Percentiles rank a stretch among this genome's conserved stretches.
phyloP scores from a whole-genome alignment of 2,888 invertebrate genomes.

The Anticlea derivata region DNA sequence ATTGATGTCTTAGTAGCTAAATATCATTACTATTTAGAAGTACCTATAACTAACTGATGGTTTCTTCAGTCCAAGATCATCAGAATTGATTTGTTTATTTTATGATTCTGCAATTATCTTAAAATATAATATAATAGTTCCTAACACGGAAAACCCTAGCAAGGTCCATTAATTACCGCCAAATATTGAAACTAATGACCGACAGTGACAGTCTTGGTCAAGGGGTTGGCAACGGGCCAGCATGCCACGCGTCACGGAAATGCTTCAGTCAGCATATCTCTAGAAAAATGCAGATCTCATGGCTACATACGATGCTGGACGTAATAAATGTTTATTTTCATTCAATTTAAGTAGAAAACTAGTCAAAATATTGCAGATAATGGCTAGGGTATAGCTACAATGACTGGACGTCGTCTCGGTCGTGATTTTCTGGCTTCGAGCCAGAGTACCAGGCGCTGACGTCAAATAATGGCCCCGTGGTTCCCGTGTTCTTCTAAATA shows the following conservation, averaged over 20 bases:
- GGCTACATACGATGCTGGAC: not conserved
- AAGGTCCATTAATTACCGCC: constrained; percentile 43
- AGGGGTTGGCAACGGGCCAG: constrained; percentile 58
- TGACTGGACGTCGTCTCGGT: constrained; percentile 59
- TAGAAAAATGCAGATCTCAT: not conserved
- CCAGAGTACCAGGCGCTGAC: constrained; percentile 59
- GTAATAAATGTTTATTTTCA: not conserved
- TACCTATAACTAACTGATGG: too few species aligned
- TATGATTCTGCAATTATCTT: too few species aligned
- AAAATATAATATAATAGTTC: too few species aligned
- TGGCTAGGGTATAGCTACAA: constrained; percentile 48
- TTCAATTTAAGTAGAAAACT: not conserved
- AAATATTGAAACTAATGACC: constrained; percentile 49
- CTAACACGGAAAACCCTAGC: not conserved
- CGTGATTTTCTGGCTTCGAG: constrained; percentile 49
- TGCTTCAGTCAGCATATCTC: not conserved
- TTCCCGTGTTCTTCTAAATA: constrained; percentile 36
- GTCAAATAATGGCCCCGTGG: constrained; percentile 22
- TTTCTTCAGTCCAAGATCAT: too few species aligned
- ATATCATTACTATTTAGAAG: too few species aligned
- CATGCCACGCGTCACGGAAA: constrained; percentile 47
- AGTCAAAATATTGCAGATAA: constrained; percentile 46
- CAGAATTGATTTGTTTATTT: too few species aligned
- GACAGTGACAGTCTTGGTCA: constrained; percentile 62
- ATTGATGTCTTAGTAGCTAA: constrained; percentile 12